These are phyloP conservation scores for Wiebesia pumilae DNA, from an alignment of 1,140 invertebrate genomes.

Conservation along the genomic window DNA sequence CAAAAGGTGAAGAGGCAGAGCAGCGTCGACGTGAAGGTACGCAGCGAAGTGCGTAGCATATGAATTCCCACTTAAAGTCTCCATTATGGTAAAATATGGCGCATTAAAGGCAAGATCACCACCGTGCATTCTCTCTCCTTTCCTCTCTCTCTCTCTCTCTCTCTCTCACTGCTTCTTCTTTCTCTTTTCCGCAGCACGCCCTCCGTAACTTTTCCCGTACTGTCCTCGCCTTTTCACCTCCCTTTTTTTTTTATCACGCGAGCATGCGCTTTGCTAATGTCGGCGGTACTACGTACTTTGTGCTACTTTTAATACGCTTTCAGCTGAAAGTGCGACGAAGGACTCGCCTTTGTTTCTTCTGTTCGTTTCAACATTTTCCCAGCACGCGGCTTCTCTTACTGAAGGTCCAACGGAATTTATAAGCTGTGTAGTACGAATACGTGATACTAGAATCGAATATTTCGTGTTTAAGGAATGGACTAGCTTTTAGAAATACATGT, in stretches of 20 bases:
- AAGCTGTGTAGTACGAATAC: not conserved
- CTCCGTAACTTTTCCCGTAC: no score
- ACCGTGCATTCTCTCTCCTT: not conserved
- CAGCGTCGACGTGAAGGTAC: slow-evolving; percentile 68
- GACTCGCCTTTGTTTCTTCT: not conserved
- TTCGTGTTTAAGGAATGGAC: not conserved
- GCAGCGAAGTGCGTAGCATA: slow-evolving; percentile 68
- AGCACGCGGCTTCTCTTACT: not conserved
- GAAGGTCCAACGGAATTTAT: not conserved
- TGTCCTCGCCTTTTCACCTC: not conserved
- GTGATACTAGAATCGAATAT: not conserved
- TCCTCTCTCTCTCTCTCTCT: not conserved
- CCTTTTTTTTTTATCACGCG: slow-evolving; percentile 7
- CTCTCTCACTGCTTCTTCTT: not conserved
- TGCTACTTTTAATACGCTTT: slow-evolving; percentile 10
- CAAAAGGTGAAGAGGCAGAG: no score
- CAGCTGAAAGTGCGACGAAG: not conserved
- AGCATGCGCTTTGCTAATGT: not conserved
- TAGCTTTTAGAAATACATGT: not conserved
- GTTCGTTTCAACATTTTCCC: not conserved
- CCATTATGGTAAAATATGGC: slow-evolving; percentile 71
- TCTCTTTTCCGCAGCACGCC: no score
- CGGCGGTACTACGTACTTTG: not conserved
- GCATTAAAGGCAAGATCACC: slow-evolving; percentile 61
- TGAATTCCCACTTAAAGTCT: slow-evolving; percentile 72